Evolutionary conservation across 1,140 invertebrate genomes (phyloP), one percentile per base, ranked within the genome.

Genomic region (Chrysopa pallens): DNA sequence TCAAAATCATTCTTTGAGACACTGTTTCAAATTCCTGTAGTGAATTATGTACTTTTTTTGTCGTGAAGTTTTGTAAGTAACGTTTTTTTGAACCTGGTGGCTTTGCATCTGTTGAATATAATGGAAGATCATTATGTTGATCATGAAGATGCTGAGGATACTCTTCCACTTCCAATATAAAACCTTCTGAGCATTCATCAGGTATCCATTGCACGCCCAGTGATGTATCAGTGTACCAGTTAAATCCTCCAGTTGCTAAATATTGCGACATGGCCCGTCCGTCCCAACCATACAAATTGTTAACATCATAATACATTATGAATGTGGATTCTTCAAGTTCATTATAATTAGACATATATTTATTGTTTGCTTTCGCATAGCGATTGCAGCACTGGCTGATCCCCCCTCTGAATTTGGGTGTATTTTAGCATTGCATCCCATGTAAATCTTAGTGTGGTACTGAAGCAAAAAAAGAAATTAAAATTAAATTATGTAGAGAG

Each of bases 21-120:
- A 65, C 52, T 66, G 63, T 56, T 68, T 53, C 29, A 71, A 56
- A 52, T 61, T 65, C 45, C 49, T 42, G 54, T 67, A 66, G 53
- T 70, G 69, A 33, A 70, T 56, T 36, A 63, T 49, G 56, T 69
- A 70, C 28, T 60, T 60, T 49, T 45, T 57, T 59, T 60, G 45
- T 53, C 39, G 38, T 48, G 27, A 9, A 61, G 46, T 41, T 51
- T 57, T 29, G 51, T 42, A 31, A 62, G 42, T 40, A 60, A 48
- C 50, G 60, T 61, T 28, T 4, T 12, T 54, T 50, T 0, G 36
- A 27, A 29, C 29, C 11, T 3, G 33, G 46, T 36, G 45, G 50
- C n/a, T 9, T 38, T 41, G n/a, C n/a, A n/a, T n/a, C n/a, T n/a
- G n/a, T n/a, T n/a, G n/a, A n/a, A n/a, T n/a, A n/a, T n/a, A n/a